Percentiles rank a stretch among this genome's conserved stretches.
These are phyloP conservation scores for Diabrotica virgifera DNA, from an alignment of 1,140 invertebrate genomes.

Conservation along the genomic window DNA sequence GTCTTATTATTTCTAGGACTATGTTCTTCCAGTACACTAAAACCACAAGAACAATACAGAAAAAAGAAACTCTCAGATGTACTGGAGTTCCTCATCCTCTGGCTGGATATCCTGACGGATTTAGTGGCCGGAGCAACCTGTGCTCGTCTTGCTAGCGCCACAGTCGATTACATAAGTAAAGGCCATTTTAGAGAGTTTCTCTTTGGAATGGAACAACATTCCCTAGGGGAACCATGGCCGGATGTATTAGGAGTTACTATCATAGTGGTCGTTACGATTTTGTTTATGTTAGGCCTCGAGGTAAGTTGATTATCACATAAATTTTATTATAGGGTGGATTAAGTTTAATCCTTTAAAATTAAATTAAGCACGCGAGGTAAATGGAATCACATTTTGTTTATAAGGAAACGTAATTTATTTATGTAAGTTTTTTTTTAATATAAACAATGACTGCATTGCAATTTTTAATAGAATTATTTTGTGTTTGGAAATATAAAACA, in stretches of 20 bases:
- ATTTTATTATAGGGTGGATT: neutral
- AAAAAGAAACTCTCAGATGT: conserved; percentile 35
- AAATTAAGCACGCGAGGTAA: neutral
- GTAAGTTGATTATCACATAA: conserved; percentile 43
- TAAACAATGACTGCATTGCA: too few species aligned
- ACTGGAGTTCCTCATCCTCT: conserved; percentile 56
- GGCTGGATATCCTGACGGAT: conserved; percentile 60
- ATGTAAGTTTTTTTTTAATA: too few species aligned
- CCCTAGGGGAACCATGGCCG: conserved; percentile 62
- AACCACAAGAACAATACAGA: conserved; percentile 23
- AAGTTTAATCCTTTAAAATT: neutral
- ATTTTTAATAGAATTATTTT: too few species aligned
- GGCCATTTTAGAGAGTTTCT: conserved; percentile 57
- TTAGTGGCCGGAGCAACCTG: conserved; percentile 62
- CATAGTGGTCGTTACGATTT: conserved; percentile 60
- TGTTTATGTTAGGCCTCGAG: conserved; percentile 69
- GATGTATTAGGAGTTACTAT: conserved; percentile 67
- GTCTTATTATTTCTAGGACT: neutral
- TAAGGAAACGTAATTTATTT: too few species aligned
- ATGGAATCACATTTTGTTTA: neutral
- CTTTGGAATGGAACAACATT: conserved; percentile 54
- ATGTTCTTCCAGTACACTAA: conserved; percentile 24
- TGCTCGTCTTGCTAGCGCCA: conserved; percentile 61
- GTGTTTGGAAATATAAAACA: too few species aligned
- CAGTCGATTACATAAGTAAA: conserved; percentile 63